Percentiles rank a stretch among this genome's conserved stretches.
These are phyloP conservation scores for Dilophus febrilis DNA, from an alignment of 2,888 invertebrate species.

Conservation along the genomic window DNA sequence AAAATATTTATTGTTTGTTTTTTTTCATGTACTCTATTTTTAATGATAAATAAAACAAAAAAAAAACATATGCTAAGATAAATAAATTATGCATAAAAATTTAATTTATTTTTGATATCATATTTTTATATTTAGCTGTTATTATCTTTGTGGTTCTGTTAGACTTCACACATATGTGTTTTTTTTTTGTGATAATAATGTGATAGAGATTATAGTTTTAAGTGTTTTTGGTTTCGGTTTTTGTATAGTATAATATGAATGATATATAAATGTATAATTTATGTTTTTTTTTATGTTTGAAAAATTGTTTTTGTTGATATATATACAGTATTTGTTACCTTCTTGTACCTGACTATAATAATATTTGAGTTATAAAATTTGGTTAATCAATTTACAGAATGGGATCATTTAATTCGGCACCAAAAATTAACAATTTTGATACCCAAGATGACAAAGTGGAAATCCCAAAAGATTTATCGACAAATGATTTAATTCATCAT, in stretches of 20 bases:
- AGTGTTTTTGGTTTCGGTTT: neutral
- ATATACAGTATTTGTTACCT: neutral
- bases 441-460: slow-evolving; percentile 39
- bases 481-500: slow-evolving; percentile 34
- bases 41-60: no score
- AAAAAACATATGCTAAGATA: no score
- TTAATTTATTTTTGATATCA: no score
- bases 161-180: neutral
- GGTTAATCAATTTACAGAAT: slow-evolving; percentile 32
- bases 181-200: neutral
- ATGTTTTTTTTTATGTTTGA: no score
- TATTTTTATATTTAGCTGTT: no score
- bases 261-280: no score
- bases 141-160: neutral
- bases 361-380: no score
- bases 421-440: slow-evolving; percentile 45
- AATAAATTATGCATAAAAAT: no score
- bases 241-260: neutral
- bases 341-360: no score
- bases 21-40: no score
- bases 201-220: neutral
- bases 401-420: slow-evolving; percentile 54
- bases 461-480: slow-evolving; percentile 31
- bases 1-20: no score
- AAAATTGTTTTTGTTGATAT: no score